phyloP scores from a whole-genome alignment of 23 tunicate genomes.

The Trididemnum miniatum region DNA sequence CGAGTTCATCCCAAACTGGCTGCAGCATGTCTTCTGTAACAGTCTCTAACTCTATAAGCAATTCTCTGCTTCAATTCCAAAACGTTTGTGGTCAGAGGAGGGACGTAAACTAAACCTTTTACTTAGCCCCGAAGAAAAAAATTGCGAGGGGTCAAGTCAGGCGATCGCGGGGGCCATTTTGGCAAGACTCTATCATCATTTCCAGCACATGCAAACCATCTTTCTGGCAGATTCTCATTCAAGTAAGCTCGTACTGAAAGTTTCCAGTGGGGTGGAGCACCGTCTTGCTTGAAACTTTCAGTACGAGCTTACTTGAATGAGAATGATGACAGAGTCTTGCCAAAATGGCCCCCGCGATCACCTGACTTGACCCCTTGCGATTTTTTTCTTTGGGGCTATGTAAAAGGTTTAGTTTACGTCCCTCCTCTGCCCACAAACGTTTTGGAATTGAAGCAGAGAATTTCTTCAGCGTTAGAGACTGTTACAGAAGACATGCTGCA shows the following conservation, averaged over 20 bases:
- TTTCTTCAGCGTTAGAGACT: too few species aligned
- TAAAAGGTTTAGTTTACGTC: too few species aligned
- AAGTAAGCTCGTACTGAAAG: slow-evolving; percentile 27
- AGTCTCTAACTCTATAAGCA: slow-evolving; percentile 1
- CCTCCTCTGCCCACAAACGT: too few species aligned
- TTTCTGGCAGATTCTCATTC: slow-evolving; percentile 19
- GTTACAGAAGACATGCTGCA: too few species aligned
- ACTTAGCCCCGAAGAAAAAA: slow-evolving; percentile 30
- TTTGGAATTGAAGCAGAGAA: too few species aligned
- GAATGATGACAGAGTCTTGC: too few species aligned
- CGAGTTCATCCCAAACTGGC: slow-evolving; percentile 23
- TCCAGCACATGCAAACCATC: slow-evolving; percentile 33
- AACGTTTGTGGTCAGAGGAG: background rate
- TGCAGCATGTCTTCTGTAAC: slow-evolving; percentile 34
- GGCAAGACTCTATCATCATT: slow-evolving; percentile 17
- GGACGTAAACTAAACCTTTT: slow-evolving; percentile 22
- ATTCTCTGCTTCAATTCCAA: background rate
- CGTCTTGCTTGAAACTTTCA: slow-evolving; percentile 17
- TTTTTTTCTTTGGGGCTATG: too few species aligned
- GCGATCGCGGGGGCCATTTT: slow-evolving; percentile 10
- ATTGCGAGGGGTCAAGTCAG: slow-evolving; percentile 23
- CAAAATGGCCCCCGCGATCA: too few species aligned
- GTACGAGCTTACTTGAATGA: too few species aligned
- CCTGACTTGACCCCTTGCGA: too few species aligned
- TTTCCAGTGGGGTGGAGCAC: slow-evolving; percentile 34